Conservation (phyloP, 1,140 invertebrate species). For the Zaprionus capensis region DNA sequence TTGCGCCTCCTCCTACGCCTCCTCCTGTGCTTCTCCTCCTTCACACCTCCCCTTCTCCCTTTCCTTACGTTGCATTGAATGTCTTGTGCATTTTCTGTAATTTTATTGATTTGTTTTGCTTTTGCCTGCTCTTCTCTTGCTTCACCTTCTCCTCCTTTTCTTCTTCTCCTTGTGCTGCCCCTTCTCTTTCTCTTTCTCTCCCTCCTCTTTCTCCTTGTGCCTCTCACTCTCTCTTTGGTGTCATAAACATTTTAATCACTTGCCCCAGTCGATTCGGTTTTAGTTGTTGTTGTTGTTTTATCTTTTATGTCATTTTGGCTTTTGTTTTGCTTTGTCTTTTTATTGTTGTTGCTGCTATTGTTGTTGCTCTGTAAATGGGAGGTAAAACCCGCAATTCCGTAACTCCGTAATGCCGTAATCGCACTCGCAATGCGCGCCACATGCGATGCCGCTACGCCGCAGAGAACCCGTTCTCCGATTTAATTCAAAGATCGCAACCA, state of each 20-base stretch:
- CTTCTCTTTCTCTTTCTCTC: not conserved
- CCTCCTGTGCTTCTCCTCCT: not conserved
- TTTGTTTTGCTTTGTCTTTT: slow-evolving; percentile 17
- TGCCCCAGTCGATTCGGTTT: slow-evolving; percentile 23
- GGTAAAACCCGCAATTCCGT: slow-evolving; percentile 38
- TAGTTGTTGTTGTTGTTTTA: slow-evolving; percentile 11
- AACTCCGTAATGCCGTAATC: slow-evolving; percentile 29
- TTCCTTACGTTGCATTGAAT: not conserved
- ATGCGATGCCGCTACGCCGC: not conserved
- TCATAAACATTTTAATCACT: slow-evolving; percentile 47
- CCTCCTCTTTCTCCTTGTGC: not conserved
- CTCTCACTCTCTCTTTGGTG: slow-evolving; percentile 14
- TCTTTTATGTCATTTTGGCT: slow-evolving; percentile 3
- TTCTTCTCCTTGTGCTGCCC: not conserved
- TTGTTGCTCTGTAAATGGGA: slow-evolving; percentile 10
- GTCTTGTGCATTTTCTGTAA: slow-evolving; percentile 23
- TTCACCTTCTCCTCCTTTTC: not conserved
- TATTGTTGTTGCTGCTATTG: not conserved
- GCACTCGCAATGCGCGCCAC: slow-evolving; percentile 1
- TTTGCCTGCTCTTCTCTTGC: not conserved
- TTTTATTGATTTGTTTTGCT: slow-evolving; percentile 20
- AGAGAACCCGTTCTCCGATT: slow-evolving; percentile 4
- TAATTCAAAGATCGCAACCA: not conserved
- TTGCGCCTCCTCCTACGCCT: not conserved
- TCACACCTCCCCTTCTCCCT: not conserved